Evolutionary conservation across 1,140 invertebrate genomes (phyloP), one percentile per base, ranked within the genome.

Genomic region (Drosophila ficusphila): DNA sequence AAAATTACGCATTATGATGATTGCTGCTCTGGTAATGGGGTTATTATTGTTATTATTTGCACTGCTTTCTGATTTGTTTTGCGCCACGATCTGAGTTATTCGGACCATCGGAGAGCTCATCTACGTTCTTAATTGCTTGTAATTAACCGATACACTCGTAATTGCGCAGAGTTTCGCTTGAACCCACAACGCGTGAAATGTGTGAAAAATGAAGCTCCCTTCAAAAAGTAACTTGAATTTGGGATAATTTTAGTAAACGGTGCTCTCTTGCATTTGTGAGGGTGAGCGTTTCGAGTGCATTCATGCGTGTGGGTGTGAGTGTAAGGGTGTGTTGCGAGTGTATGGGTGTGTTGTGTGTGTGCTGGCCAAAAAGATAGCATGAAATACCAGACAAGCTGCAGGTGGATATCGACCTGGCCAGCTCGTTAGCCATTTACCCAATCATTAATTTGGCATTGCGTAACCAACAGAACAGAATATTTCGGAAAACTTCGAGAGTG

Each of bases 21-120:
- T 57, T 81, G 65, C 57, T 58, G 41, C 51, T 53, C 41, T 61
- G 25, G 71, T 46, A 29, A 19, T 54, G 57, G 36, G 49, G 44
- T 49, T 62, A 44, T 64, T 62, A 48, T 58, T 58, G 47, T 65
- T 71, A 47, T 51, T 71, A 49, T 79, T 58, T 71, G 64, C 53
- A 79, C 39, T 79, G 71, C 65, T 44, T 29, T 86, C 69, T 85
- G 81, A 86, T 76, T 85, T 85, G 81, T 79, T 79, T 79, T 76
- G 64, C 51, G 42, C 47, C 65, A 41, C 49, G 36, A 25, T 48
- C 48, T 56, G 53, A 58, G 44, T 56, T 82, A 71, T 62, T 67
- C 47, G 49, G 61, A 36, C 36, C 53, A 54, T 58, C 18, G 18
- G 7, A 38, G 9, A 38, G 56, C 64, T 52, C 48, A 36, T 36